Evolutionary conservation across 2,797 vertebrate genomes (phyloP).

Genomic region (Euthynnus affinis): DNA sequence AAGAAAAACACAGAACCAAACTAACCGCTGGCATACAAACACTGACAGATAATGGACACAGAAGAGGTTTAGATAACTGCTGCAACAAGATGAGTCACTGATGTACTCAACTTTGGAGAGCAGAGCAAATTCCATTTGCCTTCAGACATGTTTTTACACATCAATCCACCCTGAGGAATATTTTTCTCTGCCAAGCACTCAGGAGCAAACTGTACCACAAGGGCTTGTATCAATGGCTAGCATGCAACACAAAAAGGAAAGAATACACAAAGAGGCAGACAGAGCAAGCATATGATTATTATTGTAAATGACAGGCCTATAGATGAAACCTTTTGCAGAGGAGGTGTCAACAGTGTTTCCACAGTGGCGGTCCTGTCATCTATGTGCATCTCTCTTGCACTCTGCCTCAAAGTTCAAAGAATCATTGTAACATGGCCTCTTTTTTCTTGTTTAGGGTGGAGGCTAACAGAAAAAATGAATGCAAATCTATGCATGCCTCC

Average conservation of each 20-base stretch:
- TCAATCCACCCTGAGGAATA: conserved; percentile 53
- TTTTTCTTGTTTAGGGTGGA: conserved; percentile 41
- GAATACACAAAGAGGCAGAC: conserved; percentile 18
- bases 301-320: conserved; percentile 32
- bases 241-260: conserved; percentile 27
- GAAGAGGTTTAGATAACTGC: conserved; percentile 38
- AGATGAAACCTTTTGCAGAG: conserved; percentile 14
- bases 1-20: conserved; percentile 9
- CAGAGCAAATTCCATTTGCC: conserved; percentile 72
- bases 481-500: conserved; percentile 82
- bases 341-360: conserved; percentile 15
- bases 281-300: conserved; percentile 26
- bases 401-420: conserved; percentile 50
- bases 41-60: conserved; percentile 25
- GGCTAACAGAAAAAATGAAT: conserved; percentile 74
- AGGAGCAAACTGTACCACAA: conserved; percentile 39
- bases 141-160: conserved; percentile 81
- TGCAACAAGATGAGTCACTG: conserved; percentile 59
- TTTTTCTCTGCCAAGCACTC: conserved; percentile 40
- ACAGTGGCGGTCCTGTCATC: conserved; percentile 9
- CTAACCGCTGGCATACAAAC: background rate
- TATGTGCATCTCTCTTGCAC: conserved; percentile 25
- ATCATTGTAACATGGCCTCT: conserved; percentile 39
- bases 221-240: conserved; percentile 30
- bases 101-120: conserved; percentile 46